These are phyloP conservation scores for Anastatus disparis DNA, from an alignment of 1,140 invertebrate genomes.

Conservation along the genomic window DNA sequence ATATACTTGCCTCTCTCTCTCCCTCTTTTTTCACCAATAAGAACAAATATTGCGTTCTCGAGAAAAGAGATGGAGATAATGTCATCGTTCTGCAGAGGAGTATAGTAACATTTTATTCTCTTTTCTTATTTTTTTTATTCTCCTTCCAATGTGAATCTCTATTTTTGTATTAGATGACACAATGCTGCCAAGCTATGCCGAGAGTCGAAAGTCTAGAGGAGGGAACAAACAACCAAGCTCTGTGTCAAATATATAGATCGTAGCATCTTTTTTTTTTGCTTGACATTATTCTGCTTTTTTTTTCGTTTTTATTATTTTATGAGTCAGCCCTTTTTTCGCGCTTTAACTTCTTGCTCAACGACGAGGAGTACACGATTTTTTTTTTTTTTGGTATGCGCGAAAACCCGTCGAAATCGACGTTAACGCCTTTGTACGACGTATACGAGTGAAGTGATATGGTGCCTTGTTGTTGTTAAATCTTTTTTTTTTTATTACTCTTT, in stretches of 20 bases:
- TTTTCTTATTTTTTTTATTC: no score
- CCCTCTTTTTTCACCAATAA: background rate
- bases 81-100: no score
- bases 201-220: background rate
- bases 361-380: no score
- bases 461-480: slow-evolving; percentile 9
- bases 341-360: no score
- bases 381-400: no score
- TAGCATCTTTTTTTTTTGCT: background rate
- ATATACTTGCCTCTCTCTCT: background rate
- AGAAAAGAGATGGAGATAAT: no score
- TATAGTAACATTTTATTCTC: no score
- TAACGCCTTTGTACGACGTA: slow-evolving; percentile 45
- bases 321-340: no score
- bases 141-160: background rate
- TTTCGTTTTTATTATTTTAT: no score
- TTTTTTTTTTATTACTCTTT: no score
- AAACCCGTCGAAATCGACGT: slow-evolving; percentile 42
- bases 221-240: background rate
- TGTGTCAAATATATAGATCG: slow-evolving; percentile 1
- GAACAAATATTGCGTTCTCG: no score
- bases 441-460: background rate
- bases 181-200: slow-evolving; percentile 14
- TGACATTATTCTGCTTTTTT: no score
- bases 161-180: slow-evolving; percentile 26